phyloP scores from a whole-genome alignment of 2,113 vertebrate species.

The Festucalex cinctus region DNA sequence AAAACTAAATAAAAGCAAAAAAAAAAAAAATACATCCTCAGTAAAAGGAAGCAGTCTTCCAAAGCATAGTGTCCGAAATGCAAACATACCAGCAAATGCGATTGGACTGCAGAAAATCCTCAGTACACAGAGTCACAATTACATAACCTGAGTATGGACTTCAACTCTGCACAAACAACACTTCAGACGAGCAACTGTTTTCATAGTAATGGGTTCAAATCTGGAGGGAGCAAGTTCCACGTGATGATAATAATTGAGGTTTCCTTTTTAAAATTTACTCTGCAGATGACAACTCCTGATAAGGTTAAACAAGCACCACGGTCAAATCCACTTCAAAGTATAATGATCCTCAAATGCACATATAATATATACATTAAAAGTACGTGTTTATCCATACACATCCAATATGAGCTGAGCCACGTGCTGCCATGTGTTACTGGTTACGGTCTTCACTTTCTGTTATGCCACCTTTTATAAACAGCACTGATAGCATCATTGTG shows the following conservation, averaged over 20 bases:
- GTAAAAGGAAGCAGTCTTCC: background rate
- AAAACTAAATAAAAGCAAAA: background rate
- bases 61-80: background rate
- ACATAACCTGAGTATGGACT: slow-evolving; percentile 33
- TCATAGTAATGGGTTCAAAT: slow-evolving; percentile 30
- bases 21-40: background rate
- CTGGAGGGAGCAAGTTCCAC: slow-evolving; percentile 47
- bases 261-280: slow-evolving; percentile 61
- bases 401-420: slow-evolving; percentile 6
- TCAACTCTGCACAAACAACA: slow-evolving; percentile 38
- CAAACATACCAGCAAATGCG: slow-evolving; percentile 6
- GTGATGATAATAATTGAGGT: slow-evolving; percentile 63
- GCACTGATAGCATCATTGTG: slow-evolving; percentile 44
- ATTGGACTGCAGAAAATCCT: slow-evolving; percentile 4
- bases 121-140: slow-evolving; percentile 29
- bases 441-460: background rate
- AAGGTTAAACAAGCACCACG: slow-evolving; percentile 67
- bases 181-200: slow-evolving; percentile 46
- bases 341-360: slow-evolving; percentile 21
- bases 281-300: slow-evolving; percentile 66
- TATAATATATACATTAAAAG: background rate
- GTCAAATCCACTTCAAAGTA: slow-evolving; percentile 33
- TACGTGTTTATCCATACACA: background rate
- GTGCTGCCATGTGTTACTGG: slow-evolving; percentile 6
- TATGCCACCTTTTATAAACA: slow-evolving; percentile 22